A percentile compares a stretch with the other conserved stretches of the same genome.
phyloP scores from a whole-genome alignment of 53 echinoderm and acorn worm species.

The Temnopleurus reevesii region DNA sequence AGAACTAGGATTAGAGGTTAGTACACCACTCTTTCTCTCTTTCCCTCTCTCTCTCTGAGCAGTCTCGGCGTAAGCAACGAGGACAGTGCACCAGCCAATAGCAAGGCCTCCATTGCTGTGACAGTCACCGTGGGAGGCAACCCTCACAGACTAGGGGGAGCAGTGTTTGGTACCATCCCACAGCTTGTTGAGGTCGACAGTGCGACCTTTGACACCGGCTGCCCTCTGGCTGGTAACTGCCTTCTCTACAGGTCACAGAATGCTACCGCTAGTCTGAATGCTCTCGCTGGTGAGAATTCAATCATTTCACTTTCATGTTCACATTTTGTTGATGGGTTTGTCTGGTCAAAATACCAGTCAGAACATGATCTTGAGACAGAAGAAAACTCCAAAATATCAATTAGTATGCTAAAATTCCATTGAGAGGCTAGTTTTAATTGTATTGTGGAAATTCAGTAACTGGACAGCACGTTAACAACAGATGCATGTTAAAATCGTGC shows the following conservation, averaged over 20 bases:
- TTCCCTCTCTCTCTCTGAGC: too few species aligned
- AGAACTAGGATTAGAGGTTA: constrained; percentile 88
- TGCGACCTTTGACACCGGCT: constrained; percentile 77
- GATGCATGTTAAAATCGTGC: too few species aligned
- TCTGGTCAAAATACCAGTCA: too few species aligned
- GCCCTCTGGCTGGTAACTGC: constrained; percentile 78
- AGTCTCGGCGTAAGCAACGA: constrained; percentile 70
- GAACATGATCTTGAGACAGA: too few species aligned
- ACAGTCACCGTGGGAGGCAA: constrained; percentile 58
- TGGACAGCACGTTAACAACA: too few species aligned
- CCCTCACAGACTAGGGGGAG: constrained; percentile 71
- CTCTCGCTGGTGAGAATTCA: constrained; percentile 72
- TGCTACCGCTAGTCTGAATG: constrained; percentile 60
- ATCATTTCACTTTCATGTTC: too few species aligned
- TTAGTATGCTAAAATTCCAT: too few species aligned
- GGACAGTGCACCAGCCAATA: constrained; percentile 60
- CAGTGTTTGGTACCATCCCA: constrained; percentile 67
- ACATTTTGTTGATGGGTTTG: too few species aligned
- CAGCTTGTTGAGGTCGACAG: constrained; percentile 82
- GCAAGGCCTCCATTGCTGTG: constrained; percentile 65
- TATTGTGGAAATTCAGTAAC: too few species aligned
- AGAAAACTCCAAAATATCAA: too few species aligned
- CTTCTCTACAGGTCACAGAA: constrained; percentile 69
- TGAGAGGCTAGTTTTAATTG: too few species aligned
- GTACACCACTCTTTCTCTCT: constrained; percentile 18